These are phyloP conservation scores for Apostichopus leukothele DNA, from an alignment of 53 echinoderm and acorn worm species.

Conservation along the genomic window DNA sequence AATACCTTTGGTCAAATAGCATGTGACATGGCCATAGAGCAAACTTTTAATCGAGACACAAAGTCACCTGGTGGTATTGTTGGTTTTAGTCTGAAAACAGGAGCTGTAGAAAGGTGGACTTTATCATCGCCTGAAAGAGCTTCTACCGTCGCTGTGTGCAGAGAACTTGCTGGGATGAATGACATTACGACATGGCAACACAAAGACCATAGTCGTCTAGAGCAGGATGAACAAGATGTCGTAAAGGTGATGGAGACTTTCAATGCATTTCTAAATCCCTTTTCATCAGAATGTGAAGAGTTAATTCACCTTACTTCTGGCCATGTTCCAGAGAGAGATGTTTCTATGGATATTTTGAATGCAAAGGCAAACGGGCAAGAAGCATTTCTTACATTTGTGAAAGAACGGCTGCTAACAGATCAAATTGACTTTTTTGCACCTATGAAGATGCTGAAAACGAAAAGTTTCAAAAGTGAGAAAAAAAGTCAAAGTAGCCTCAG, in stretches of 20 bases:
- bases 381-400: constrained; percentile 2
- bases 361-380: constrained; percentile 15
- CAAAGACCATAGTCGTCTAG: constrained; percentile 31
- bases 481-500: constrained; percentile 47
- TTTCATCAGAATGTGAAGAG: neutral
- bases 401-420: neutral
- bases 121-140: neutral
- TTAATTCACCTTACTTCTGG: constrained; percentile 39
- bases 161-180: neutral
- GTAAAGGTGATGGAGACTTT: constrained; percentile 2
- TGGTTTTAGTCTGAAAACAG: no score
- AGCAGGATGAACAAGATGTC: constrained; percentile 24
- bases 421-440: constrained; percentile 29
- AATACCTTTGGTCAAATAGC: constrained; percentile 3
- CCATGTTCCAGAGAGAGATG: neutral
- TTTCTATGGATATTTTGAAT: neutral
- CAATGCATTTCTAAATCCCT: neutral
- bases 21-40: no score
- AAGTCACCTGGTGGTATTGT: no score
- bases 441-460: constrained; percentile 54
- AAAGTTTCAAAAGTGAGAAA: constrained; percentile 54
- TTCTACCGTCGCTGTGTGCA: neutral
- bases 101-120: neutral
- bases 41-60: constrained; percentile 23
- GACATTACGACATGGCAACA: neutral